Evolutionary conservation across 2,888 invertebrate genomes (phyloP).

Genomic region (Julus scandinavius): DNA sequence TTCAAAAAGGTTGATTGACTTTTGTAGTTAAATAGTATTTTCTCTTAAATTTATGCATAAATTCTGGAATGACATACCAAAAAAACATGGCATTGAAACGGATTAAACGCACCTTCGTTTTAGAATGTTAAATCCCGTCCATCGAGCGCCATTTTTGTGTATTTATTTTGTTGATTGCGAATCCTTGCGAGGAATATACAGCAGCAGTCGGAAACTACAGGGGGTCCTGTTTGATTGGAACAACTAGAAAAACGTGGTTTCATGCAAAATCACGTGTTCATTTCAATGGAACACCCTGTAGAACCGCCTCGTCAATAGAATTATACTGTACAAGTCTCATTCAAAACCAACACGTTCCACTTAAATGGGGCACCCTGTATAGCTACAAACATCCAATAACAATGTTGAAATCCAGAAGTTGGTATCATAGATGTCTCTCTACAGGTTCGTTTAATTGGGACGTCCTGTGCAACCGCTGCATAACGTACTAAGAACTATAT

Average conservation of each 20-base stretch:
- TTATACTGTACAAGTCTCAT: neutral
- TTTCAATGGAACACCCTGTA: neutral
- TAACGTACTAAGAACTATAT: neutral
- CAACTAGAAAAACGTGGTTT: neutral
- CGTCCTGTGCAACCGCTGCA: too few relatives aligned
- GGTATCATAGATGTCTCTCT: too few relatives aligned
- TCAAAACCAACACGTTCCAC: neutral
- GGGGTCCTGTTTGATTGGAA: neutral
- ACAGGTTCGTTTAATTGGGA: too few relatives aligned
- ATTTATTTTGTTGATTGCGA: neutral
- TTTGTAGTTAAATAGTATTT: too few relatives aligned
- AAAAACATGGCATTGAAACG: too few relatives aligned
- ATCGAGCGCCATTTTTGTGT: neutral
- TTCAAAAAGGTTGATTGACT: too few relatives aligned
- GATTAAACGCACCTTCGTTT: too few relatives aligned
- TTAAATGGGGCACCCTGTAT: neutral
- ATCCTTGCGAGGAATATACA: neutral
- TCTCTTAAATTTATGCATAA: too few relatives aligned
- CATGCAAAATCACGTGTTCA: neutral
- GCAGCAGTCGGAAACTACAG: conserved; percentile 33
- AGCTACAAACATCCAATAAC: neutral
- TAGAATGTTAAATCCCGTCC: neutral
- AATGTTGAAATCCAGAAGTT: too few relatives aligned
- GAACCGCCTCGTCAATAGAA: neutral
- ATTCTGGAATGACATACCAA: too few relatives aligned